Evolutionary conservation across 2,797 vertebrate species (phyloP).

Genomic region (Psittacula derbiana): DNA sequence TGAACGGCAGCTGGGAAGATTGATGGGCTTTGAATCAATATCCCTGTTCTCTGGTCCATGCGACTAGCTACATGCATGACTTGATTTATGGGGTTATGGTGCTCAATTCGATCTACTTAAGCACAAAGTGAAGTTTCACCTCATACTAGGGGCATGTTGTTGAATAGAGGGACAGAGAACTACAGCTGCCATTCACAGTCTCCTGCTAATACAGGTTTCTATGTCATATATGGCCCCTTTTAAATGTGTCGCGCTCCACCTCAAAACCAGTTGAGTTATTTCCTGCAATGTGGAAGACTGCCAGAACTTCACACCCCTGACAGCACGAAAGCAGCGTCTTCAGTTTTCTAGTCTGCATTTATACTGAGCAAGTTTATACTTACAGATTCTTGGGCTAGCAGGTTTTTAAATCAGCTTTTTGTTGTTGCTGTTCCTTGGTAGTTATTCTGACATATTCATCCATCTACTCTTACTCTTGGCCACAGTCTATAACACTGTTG

Average conservation of each 20-base stretch:
- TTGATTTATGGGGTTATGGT: background rate
- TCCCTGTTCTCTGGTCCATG: background rate
- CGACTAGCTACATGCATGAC: background rate
- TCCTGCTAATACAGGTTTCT: background rate
- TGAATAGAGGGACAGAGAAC: background rate
- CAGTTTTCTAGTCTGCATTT: background rate
- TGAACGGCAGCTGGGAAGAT: background rate
- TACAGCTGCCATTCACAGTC: fast-evolving
- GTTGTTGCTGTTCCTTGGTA: background rate
- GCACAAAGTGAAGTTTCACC: background rate
- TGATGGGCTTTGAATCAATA: background rate
- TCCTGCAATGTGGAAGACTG: background rate
- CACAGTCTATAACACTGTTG: background rate
- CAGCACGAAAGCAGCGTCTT: background rate
- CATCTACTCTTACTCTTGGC: background rate
- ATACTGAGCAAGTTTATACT: background rate
- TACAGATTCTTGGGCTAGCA: background rate
- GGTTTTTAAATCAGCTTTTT: background rate
- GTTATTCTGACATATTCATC: background rate
- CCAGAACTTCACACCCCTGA: background rate
- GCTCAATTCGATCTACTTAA: background rate
- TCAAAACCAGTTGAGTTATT: background rate
- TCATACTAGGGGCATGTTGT: background rate
- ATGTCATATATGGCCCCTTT: fast-evolving
- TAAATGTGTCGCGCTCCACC: background rate